Evolutionary conservation across 37 sponge, comb jelly and placozoan genomes (phyloP).

Genomic region (Bolinopsis microptera): DNA sequence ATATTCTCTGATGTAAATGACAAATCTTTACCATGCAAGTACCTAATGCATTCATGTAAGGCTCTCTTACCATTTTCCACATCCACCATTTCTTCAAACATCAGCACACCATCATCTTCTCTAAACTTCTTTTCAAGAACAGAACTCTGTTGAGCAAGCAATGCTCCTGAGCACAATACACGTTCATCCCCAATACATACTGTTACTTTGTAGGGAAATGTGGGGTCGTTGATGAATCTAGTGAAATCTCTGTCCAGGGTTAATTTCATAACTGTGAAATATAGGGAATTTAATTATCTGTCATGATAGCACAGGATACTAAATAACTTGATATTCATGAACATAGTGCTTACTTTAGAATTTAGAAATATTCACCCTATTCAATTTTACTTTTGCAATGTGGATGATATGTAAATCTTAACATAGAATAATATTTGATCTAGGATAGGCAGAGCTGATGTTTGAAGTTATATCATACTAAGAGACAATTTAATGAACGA

Average conservation of each 20-base stretch:
- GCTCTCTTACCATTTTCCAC: neutral
- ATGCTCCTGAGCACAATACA: neutral
- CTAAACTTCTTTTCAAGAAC: neutral
- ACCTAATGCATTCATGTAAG: neutral
- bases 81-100: neutral
- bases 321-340: no score
- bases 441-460: no score
- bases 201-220: neutral
- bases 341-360: no score
- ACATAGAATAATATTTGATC: no score
- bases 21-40: neutral
- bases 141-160: neutral
- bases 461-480: no score
- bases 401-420: no score
- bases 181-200: neutral
- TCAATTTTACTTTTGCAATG: no score
- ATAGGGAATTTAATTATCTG: no score
- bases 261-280: no score
- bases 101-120: neutral
- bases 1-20: neutral
- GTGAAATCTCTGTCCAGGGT: neutral
- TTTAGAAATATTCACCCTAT: no score
- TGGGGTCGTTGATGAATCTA: neutral
- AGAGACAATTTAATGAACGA: no score
- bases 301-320: no score